Percentiles rank a stretch among this genome's conserved stretches.
These are phyloP conservation scores for Podargus strigoides DNA, from an alignment of 2,797 vertebrate species.

Conservation along the genomic window DNA sequence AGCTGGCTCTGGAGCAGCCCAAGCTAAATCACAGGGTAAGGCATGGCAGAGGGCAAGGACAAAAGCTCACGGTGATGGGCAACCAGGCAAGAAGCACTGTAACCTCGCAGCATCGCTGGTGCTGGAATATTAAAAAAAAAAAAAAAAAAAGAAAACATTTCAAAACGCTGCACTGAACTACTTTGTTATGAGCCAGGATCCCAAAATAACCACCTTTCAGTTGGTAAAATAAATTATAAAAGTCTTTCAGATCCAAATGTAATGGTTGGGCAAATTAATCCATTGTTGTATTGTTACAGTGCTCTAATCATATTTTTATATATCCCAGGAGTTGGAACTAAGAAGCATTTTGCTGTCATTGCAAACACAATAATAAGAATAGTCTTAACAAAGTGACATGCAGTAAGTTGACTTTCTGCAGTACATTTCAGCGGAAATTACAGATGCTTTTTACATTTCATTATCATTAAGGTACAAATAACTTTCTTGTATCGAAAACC, in stretches of 20 bases:
- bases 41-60: not conserved
- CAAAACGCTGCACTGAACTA: not conserved
- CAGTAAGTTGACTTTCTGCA: conserved; percentile 66
- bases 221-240: conserved; percentile 63
- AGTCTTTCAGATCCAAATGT: conserved; percentile 45
- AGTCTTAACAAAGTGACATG: conserved; percentile 71
- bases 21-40: not conserved
- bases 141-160: not conserved
- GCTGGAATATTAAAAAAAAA: not conserved
- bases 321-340: conserved; percentile 64
- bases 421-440: conserved; percentile 63
- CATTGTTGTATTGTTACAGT: conserved; percentile 68
- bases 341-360: conserved; percentile 69
- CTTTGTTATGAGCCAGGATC: conserved; percentile 43
- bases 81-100: not conserved
- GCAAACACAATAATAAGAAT: conserved; percentile 71
- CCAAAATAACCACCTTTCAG: conserved; percentile 62
- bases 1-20: not conserved
- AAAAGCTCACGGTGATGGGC: not conserved
- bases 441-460: conserved; percentile 69
- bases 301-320: conserved; percentile 71
- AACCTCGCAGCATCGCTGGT: not conserved
- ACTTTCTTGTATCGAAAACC: conserved; percentile 52
- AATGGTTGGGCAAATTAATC: conserved; percentile 63
- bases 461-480: conserved; percentile 70